These are phyloP conservation scores for Smittia aterrima DNA, from an alignment of 2,888 invertebrate genomes.

Conservation along the genomic window DNA sequence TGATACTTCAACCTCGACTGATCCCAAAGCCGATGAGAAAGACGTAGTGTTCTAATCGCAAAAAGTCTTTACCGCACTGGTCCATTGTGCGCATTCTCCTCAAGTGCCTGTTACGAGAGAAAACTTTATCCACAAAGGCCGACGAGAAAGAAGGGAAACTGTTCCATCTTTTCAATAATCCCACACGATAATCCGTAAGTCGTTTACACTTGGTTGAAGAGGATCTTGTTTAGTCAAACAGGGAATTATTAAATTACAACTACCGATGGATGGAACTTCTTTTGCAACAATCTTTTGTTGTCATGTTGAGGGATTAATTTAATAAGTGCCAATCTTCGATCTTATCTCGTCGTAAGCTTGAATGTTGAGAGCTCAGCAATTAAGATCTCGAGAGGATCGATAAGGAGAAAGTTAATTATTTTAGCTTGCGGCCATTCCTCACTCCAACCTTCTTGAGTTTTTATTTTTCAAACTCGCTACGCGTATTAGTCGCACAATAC, in stretches of 20 bases:
- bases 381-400: slow-evolving; percentile 9
- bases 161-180: slow-evolving; percentile 13
- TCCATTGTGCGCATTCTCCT: slow-evolving; percentile 1
- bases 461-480: slow-evolving; percentile 37
- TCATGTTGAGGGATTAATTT: slow-evolving; percentile 28
- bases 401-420: slow-evolving; percentile 37
- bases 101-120: neutral
- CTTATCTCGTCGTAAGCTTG: slow-evolving; percentile 7
- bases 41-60: slow-evolving; percentile 35
- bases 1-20: neutral
- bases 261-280: neutral
- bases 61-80: slow-evolving; percentile 37
- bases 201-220: slow-evolving; percentile 30
- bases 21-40: neutral
- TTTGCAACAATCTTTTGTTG: slow-evolving; percentile 6
- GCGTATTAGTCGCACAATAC: slow-evolving; percentile 27
- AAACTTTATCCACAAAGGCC: neutral
- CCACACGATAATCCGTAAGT: slow-evolving; percentile 33
- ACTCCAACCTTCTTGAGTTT: slow-evolving; percentile 12
- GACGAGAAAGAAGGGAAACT: neutral
- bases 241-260: neutral
- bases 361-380: slow-evolving; percentile 2
- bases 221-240: neutral
- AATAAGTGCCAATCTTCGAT: slow-evolving; percentile 37
- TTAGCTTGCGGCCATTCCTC: slow-evolving; percentile 19